Conservation (phyloP, 2,113 vertebrate species). For the Varanus salvator region DNA sequence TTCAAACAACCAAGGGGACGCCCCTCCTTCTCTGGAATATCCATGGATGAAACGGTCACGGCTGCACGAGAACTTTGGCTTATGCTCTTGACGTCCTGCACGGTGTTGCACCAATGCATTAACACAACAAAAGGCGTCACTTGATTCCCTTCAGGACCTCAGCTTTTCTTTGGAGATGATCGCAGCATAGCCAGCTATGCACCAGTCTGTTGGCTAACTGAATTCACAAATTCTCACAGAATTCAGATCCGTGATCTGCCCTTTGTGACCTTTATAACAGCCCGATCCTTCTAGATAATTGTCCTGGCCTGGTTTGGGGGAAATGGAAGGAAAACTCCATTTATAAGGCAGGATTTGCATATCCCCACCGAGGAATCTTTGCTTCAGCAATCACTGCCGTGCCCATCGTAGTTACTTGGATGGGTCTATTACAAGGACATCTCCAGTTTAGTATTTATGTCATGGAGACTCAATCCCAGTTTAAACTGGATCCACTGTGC, state of each 20-base stretch:
- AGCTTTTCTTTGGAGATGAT: not conserved
- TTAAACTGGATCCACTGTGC: no score
- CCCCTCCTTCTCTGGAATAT: not conserved
- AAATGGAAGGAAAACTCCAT: not conserved
- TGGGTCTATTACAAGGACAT: not conserved
- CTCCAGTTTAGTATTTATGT: not conserved
- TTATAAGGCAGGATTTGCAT: not conserved
- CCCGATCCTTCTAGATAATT: not conserved
- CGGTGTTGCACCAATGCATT: not conserved
- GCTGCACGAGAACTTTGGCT: not conserved
- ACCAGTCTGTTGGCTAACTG: not conserved
- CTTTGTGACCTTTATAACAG: not conserved
- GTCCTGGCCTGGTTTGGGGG: no score
- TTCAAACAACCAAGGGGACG: not conserved
- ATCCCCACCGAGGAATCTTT: not conserved
- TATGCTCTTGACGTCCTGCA: not conserved
- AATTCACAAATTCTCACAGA: not conserved
- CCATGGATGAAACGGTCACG: no score
- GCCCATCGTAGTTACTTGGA: not conserved
- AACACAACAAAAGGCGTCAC: not conserved
- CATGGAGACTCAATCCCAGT: no score
- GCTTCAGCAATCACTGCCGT: not conserved
- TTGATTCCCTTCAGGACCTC: not conserved
- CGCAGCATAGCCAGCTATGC: not conserved
- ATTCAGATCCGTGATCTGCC: not conserved